phyloP scores from a whole-genome alignment of 2,113 vertebrate species.

The Halcyon senegalensis region DNA sequence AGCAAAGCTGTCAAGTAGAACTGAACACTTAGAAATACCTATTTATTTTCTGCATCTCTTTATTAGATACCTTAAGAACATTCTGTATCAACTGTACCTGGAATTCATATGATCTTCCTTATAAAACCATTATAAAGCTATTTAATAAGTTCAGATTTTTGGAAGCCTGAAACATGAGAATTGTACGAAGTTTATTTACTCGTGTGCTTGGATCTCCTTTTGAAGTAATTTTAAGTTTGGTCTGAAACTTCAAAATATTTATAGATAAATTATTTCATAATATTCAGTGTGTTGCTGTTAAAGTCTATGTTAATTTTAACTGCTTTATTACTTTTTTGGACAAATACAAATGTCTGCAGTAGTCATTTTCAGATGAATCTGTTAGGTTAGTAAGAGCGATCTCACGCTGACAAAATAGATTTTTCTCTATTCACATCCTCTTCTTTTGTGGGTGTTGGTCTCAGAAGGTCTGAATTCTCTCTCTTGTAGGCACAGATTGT shows the following conservation, averaged over 20 bases:
- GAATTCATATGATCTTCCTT: neutral
- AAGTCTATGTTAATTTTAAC: neutral
- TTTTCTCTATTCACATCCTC: neutral
- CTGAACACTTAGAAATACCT: neutral
- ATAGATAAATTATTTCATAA: neutral
- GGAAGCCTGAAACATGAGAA: neutral
- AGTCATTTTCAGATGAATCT: neutral
- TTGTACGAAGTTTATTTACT: neutral
- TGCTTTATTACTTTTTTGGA: neutral
- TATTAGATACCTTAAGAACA: neutral
- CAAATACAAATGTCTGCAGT: neutral
- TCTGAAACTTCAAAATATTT: neutral
- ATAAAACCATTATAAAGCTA: neutral
- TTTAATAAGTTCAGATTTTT: neutral
- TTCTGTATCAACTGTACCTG: neutral
- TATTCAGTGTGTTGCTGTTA: neutral
- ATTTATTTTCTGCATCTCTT: neutral
- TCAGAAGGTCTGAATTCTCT: neutral
- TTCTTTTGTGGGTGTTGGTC: neutral
- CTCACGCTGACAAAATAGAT: neutral
- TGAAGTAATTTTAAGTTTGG: neutral
- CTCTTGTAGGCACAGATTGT: neutral
- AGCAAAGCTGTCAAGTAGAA: constrained; percentile 13
- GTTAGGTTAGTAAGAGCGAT: neutral
- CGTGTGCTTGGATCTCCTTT: neutral